These are phyloP conservation scores for Thripadectes ignobilis DNA, from an alignment of 2,797 vertebrate genomes.

Conservation along the genomic window DNA sequence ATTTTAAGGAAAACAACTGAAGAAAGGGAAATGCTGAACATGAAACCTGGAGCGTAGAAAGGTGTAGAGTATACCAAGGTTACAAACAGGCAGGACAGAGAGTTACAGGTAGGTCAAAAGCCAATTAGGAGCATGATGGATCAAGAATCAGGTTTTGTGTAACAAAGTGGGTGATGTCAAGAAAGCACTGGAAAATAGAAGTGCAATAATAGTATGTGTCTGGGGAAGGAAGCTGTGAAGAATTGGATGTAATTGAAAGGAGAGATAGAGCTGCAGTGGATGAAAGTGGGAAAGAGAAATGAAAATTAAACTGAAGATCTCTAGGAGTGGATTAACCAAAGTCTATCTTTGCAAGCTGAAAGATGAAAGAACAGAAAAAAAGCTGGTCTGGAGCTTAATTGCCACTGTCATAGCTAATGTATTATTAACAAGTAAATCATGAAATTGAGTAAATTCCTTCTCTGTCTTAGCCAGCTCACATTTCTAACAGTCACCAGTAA, in stretches of 20 bases:
- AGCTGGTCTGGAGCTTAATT: not conserved
- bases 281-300: slow-evolving; percentile 7
- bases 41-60: not conserved
- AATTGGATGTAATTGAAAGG: not conserved
- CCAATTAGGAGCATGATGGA: not conserved
- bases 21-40: not conserved
- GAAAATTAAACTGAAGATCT: not conserved
- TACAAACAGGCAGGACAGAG: not conserved
- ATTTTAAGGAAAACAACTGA: not conserved
- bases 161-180: not conserved
- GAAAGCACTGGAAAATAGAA: not conserved
- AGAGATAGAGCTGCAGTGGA: not conserved
- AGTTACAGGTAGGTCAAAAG: not conserved
- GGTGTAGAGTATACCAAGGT: not conserved
- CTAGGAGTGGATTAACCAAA: slow-evolving; percentile 14
- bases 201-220: not conserved
- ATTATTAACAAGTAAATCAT: slow-evolving; percentile 60
- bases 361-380: slow-evolving; percentile 28
- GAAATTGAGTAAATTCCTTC: slow-evolving; percentile 33
- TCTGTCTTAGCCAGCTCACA: not conserved
- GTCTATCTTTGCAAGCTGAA: slow-evolving; percentile 16
- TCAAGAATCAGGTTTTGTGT: not conserved
- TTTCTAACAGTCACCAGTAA: not conserved
- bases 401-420: slow-evolving; percentile 26
- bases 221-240: not conserved